Conservation (phyloP, 2,888 invertebrate species). For the Fissipunctia ypsillon region DNA sequence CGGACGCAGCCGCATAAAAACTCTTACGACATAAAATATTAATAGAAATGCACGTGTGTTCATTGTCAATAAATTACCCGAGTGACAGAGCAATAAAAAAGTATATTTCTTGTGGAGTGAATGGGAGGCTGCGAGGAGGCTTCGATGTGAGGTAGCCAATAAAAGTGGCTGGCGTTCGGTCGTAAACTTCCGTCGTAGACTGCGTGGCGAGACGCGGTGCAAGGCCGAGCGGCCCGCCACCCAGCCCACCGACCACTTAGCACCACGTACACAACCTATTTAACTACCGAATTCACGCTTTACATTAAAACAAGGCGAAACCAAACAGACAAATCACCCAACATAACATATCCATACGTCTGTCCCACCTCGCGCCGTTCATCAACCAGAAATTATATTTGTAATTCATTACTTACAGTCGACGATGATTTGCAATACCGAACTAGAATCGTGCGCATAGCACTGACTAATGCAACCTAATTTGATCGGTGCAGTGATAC, state of each 20-base stretch:
- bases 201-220: constrained; percentile 88
- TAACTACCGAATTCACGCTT: constrained; percentile 42
- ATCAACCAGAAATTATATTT: constrained; percentile 72
- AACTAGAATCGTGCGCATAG: constrained; percentile 58
- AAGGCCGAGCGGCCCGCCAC: constrained; percentile 72
- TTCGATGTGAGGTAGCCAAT: constrained; percentile 89
- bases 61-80: constrained; percentile 90
- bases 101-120: constrained; percentile 89
- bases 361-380: constrained; percentile 35
- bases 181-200: constrained; percentile 89
- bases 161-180: constrained; percentile 88
- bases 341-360: constrained; percentile 32
- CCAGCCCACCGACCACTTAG: constrained; percentile 64
- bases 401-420: constrained; percentile 70
- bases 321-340: constrained; percentile 43
- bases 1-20: constrained; percentile 83
- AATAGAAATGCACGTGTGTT: constrained; percentile 91
- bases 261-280: constrained; percentile 52
- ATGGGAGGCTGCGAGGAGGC: constrained; percentile 89
- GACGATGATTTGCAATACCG: constrained; percentile 61
- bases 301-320: constrained; percentile 53
- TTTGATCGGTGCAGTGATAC: constrained; percentile 78
- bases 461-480: constrained; percentile 67
- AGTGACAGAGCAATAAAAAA: constrained; percentile 90
- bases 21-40: constrained; percentile 89